Conservation (phyloP, 2,113 vertebrate species). For the Otis tarda region DNA sequence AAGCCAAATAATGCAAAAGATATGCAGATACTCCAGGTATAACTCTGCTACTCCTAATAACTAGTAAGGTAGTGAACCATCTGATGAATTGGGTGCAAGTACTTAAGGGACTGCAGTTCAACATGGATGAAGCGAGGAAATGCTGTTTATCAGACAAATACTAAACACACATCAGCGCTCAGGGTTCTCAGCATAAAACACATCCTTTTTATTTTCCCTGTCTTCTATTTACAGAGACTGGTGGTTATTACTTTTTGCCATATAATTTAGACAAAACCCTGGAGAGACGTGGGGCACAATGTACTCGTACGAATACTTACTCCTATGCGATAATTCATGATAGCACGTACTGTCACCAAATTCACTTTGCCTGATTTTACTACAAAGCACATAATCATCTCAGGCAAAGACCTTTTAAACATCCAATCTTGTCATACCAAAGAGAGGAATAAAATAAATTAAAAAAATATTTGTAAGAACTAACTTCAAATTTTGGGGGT, state of each 20-base stretch:
- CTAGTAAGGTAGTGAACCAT: not conserved
- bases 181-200: not conserved
- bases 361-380: not conserved
- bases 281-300: not conserved
- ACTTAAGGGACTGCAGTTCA: not conserved
- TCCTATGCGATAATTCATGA: not conserved
- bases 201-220: not conserved
- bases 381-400: not conserved
- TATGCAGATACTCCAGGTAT: not conserved
- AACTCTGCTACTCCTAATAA: not conserved
- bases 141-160: not conserved
- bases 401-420: not conserved
- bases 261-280: not conserved
- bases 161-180: not conserved
- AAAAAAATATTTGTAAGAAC: not conserved
- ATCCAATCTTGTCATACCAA: not conserved
- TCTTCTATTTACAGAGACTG: not conserved
- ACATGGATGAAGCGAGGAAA: not conserved
- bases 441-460: not conserved
- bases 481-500: not conserved
- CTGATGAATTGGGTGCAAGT: not conserved
- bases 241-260: not conserved
- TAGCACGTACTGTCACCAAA: not conserved
- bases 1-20: not conserved
- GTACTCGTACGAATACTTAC: not conserved